Evolutionary conservation across 2,888 invertebrate species (phyloP).

Genomic region (Trimorus sp.): DNA sequence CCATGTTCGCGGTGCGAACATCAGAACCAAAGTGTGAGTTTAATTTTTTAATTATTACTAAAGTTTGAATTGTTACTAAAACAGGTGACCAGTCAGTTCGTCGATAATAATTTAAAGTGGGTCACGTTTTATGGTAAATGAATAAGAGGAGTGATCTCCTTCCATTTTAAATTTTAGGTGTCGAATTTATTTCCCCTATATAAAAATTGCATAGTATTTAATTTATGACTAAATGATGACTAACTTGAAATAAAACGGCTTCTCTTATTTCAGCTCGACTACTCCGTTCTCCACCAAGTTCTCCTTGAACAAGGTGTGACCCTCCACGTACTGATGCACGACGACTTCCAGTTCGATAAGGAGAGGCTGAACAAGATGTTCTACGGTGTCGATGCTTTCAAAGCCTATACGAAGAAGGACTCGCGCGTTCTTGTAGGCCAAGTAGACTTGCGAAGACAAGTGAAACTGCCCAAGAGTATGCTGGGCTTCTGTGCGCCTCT

Average conservation of each 20-base stretch:
- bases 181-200: no score
- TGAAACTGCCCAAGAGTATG: slow-evolving; percentile 88
- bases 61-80: no score
- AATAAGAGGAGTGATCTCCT: no score
- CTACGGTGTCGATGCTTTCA: slow-evolving; percentile 89
- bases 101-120: no score
- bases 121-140: no score
- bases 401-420: slow-evolving; percentile 92
- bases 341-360: slow-evolving; percentile 89
- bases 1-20: slow-evolving; percentile 90
- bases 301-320: slow-evolving; percentile 91
- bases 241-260: no score
- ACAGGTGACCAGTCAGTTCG: no score
- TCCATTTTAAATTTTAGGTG: no score
- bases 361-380: slow-evolving; percentile 88
- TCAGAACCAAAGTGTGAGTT: slow-evolving; percentile 86
- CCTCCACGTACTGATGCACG: slow-evolving; percentile 92
- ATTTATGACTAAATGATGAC: no score
- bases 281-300: slow-evolving; percentile 90
- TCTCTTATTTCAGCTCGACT: slow-evolving; percentile 86
- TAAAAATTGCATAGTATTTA: no score
- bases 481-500: slow-evolving; percentile 91
- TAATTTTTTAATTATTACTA: neutral
- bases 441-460: slow-evolving; percentile 86
- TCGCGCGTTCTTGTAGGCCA: slow-evolving; percentile 87